Evolutionary conservation across 2,797 vertebrate genomes (phyloP), one percentile per base, ranked within the genome.

Genomic region (Chelonia mydas): DNA sequence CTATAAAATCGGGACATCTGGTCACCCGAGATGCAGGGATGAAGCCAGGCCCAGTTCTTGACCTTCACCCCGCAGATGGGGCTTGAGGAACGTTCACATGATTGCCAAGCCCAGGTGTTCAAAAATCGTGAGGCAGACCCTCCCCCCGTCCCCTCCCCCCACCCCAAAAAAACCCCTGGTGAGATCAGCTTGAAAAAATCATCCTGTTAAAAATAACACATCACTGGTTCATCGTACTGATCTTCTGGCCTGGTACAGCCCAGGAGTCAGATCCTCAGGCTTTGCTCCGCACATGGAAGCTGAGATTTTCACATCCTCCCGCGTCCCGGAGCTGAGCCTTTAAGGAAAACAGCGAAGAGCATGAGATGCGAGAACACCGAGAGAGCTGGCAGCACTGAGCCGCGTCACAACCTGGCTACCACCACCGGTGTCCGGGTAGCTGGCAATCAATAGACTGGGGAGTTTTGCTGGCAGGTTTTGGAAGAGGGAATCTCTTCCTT

Each of bases 141-240:
- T 33, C 15, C 59, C 25, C 10, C 57, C 7, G 3, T 21, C 53
- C 23, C 25, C 23, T 23, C 23, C 55, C 23, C 11, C 5, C 21
- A 17, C 53, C 53, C 59, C 4, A n/a, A 17, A n/a, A n/a, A 10
- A 10, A 49, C 11, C 7, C 33, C 33, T 9, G 1, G 4, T 19
- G 33, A n/a, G 16, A 65, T 33, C 3, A 15, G 31, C 59, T 61
- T 65, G 19, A 21, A 54, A 23, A 65, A n/a, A 17, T 3, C 16
- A 3, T 15, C 61, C 33, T n/a, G 33, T 17, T 68, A n/a, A n/a
- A 68, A 68, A 68, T 21, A 68, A 5, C 33, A 21, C 33, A 19
- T 19, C 8, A 19, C 33, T 21, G 3, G 33, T 19, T 19, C 7
- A 1, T 9, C 9, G 33, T 7, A 68, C 3, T 19, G 59, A n/a